These are phyloP conservation scores for Mactra quadrangularis DNA, from an alignment of 1,140 invertebrate genomes.

Conservation along the genomic window DNA sequence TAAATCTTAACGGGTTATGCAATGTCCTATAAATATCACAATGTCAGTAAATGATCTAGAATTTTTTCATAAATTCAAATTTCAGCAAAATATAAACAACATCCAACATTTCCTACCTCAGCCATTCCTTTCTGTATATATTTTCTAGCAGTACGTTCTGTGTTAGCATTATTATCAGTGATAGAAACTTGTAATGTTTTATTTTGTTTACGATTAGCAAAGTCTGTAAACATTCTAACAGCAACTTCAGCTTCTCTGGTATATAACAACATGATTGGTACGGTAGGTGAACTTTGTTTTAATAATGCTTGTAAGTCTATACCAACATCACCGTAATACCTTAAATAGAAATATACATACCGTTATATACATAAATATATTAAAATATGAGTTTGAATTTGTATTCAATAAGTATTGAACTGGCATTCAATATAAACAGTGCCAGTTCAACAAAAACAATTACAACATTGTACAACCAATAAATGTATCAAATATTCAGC, in stretches of 20 bases:
- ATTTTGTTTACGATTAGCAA: conserved; percentile 77
- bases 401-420: too few relatives aligned
- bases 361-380: too few relatives aligned
- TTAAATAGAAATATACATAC: conserved; percentile 60
- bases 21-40: too few relatives aligned
- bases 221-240: conserved; percentile 78
- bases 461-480: too few relatives aligned
- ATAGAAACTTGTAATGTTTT: conserved; percentile 73
- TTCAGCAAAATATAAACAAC: too few relatives aligned
- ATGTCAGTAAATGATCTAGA: too few relatives aligned
- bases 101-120: conserved; percentile 77
- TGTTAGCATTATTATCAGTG: conserved; percentile 72
- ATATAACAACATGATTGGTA: conserved; percentile 81
- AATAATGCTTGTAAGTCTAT: conserved; percentile 76
- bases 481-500: too few relatives aligned
- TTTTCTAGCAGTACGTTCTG: conserved; percentile 77
- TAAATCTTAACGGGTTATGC: too few relatives aligned
- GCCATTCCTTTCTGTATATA: conserved; percentile 78
- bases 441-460: too few relatives aligned
- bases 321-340: conserved; percentile 75
- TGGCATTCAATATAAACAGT: too few relatives aligned
- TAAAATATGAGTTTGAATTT: too few relatives aligned
- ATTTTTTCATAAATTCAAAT: too few relatives aligned
- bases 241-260: conserved; percentile 75
- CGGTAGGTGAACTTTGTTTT: conserved; percentile 75